phyloP scores from a whole-genome alignment of 2,797 vertebrate species.

The Rhinophrynus dorsalis region DNA sequence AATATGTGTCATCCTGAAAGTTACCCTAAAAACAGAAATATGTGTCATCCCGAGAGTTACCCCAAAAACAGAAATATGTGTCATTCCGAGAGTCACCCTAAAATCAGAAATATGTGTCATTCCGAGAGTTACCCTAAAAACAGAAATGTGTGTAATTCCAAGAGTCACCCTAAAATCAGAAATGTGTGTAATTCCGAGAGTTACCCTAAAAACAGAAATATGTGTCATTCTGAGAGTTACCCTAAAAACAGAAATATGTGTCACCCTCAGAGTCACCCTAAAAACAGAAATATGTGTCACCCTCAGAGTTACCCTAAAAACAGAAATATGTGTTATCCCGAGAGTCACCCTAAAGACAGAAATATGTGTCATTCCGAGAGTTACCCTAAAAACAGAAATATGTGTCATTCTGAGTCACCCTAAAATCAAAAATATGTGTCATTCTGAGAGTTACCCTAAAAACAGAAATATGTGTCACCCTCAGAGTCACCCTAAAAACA shows the following conservation, averaged over 20 bases:
- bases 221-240: not conserved
- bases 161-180: not conserved
- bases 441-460: constrained; percentile 2
- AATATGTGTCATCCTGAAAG: not conserved
- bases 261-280: constrained; percentile 7
- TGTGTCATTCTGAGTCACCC: constrained; percentile 1
- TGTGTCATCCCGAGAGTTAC: not conserved
- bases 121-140: constrained; percentile 4
- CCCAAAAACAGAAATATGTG: not conserved
- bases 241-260: not conserved
- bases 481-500: not conserved
- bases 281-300: constrained; percentile 1
- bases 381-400: constrained; percentile 2
- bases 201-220: constrained; percentile 2
- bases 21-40: constrained; percentile 2
- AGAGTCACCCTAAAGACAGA: not conserved
- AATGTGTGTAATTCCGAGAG: not conserved
- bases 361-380: not conserved
- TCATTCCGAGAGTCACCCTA: constrained; percentile 11
- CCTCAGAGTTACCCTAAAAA: constrained; percentile 1
- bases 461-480: constrained; percentile 2
- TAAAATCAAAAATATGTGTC: constrained; percentile 4
- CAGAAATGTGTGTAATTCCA: not conserved
- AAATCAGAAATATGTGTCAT: constrained; percentile 1
- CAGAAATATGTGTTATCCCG: not conserved